Base-by-base conservation (phyloP, 2,797 vertebrate species). In the Lophotriccus pileatus region DNA sequence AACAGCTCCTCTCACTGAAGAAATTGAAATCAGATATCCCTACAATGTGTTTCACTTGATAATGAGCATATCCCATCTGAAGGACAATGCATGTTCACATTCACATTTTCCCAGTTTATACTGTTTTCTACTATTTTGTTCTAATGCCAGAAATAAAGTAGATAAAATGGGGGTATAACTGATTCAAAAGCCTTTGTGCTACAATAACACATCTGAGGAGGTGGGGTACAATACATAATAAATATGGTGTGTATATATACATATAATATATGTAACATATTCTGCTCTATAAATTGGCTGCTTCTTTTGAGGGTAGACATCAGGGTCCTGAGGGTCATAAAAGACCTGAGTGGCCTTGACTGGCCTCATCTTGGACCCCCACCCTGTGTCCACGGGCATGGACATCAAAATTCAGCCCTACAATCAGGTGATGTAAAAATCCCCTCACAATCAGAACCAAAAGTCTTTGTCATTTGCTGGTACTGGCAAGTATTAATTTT, bases 11-110 rank as follows among this genome's bases (percentile, higher is more conserved):
- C 60, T 87, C 30, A 30, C 53, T 55, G 66, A 43, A 94, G 80
- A 92, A 89, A 81, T 28, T 91, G 66, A 91, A 84, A 93, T 93
- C 93, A 76, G 66, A 87, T 93, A 89, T 75, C 23, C 23, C 14
- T 75, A 66, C 75, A 89, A 68, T 83, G 46, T 89, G 82, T 89
- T 92, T 93, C 36, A 73, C 53, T 89, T 55, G 78, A 92, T 92
- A 94, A 95, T 92, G 56, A 83, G 49, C 0, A 0, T 89, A 75
- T 80, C 56, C 58, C 49, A 55, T 53, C 46, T 87, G 70, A 90
- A 89, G 68, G 62, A 44, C 10, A 37, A 62, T 37, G 49, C 37
- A 53, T 5, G 14, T 30, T 83, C 70, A 55, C 34, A 63, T 70
- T 79, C 74, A 46, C 22, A 49, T 79, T 93, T 90, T 62, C 52